These are phyloP conservation scores for Scotopteryx bipunctaria DNA, from an alignment of 2,888 invertebrate species.

Conservation along the genomic window DNA sequence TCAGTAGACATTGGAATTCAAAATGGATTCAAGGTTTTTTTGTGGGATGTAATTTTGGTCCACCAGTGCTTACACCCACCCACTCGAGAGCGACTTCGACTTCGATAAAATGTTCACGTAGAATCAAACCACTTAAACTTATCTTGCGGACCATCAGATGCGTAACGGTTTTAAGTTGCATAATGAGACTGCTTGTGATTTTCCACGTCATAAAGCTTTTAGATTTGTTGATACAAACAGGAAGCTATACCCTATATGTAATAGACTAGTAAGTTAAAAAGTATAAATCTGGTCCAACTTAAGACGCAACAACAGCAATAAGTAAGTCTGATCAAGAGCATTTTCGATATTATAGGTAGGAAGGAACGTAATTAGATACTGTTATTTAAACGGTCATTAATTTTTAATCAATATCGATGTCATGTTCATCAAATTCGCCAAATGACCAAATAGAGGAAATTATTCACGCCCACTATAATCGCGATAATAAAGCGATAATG, in stretches of 20 bases:
- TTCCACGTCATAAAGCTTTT: constrained; percentile 20
- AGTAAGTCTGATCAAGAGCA: no score
- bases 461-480: constrained; percentile 5
- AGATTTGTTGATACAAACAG: constrained; percentile 12
- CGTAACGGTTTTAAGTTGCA: constrained; percentile 12
- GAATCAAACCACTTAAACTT: constrained; percentile 22
- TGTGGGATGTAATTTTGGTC: constrained; percentile 29
- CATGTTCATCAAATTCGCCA: neutral
- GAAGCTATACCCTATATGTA: no score
- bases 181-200: constrained; percentile 17
- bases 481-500: neutral
- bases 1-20: constrained; percentile 22
- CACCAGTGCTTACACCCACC: constrained; percentile 20
- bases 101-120: constrained; percentile 9
- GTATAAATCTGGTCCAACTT: no score
- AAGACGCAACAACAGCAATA: no score
- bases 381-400: neutral
- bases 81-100: constrained; percentile 6
- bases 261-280: no score
- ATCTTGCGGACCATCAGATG: constrained; percentile 21
- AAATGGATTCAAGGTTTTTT: constrained; percentile 30
- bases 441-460: constrained; percentile 1
- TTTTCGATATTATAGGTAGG: no score
- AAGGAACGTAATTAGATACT: no score
- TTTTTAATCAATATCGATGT: neutral